Conservation (phyloP, 2,113 vertebrate genomes). For the Notarius lentiginosus region DNA sequence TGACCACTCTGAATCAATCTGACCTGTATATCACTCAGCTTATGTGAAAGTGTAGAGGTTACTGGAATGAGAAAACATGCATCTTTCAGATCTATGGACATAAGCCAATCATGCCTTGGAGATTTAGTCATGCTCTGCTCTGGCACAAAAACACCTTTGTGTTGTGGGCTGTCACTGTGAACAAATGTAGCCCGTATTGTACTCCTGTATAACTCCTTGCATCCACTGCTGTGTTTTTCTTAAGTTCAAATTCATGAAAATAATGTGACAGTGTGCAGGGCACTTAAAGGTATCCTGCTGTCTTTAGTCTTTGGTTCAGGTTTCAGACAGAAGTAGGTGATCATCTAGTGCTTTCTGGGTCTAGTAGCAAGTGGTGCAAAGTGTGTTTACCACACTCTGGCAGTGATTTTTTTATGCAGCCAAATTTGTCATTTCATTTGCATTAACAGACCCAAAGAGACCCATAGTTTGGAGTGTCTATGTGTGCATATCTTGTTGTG, state of each 20-base stretch:
- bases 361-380: background rate
- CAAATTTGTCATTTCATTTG: background rate
- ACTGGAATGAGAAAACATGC: background rate
- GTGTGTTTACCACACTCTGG: background rate
- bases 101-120: background rate
- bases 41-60: background rate
- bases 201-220: background rate
- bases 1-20: background rate
- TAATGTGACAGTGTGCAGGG: background rate
- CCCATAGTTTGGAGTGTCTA: background rate
- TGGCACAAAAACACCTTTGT: background rate
- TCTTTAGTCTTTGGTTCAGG: background rate
- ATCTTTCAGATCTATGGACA: background rate
- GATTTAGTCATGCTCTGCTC: background rate
- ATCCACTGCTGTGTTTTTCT: background rate
- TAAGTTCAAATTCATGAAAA: background rate
- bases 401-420: background rate
- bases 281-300: background rate
- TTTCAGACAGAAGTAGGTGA: background rate
- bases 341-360: background rate
- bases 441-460: background rate
- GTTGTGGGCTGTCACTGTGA: background rate
- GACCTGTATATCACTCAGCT: background rate
- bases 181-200: background rate
- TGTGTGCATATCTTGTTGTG: background rate